Base-by-base conservation (phyloP, 2,797 vertebrate genomes). In the Babyrousa celebensis region DNA sequence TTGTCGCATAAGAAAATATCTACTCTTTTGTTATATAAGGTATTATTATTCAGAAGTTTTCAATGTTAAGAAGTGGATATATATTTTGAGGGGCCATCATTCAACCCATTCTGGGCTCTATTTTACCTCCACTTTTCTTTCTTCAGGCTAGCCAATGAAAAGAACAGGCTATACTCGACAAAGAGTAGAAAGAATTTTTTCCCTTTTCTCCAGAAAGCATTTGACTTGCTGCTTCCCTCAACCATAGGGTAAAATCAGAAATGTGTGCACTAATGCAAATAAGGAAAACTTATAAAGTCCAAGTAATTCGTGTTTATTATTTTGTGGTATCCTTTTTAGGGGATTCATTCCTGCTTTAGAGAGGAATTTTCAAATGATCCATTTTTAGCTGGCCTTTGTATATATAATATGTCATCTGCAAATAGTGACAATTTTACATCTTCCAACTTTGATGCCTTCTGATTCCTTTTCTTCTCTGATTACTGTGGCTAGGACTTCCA, bases 251-350 rank as follows among this genome's bases (percentile, higher is more conserved):
- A 43, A 71, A 87, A 91, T 62, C 10, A 72, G 40, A 88, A 93
- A 87, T 87, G 40, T 29, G 15, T 75, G 52, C 72, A 80, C 36
- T 85, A 48, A 12, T 20, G 79, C 32, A 91, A 89, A 43, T 91
- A 63, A 82, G 16, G 36, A 17, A 95, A 92, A 15, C 68, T 71
- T 65, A 56, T 25, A 58, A 80, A 70, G 32, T 85, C 54, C 36
- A 65, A 85, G 43, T 79, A 89, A 88, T 94, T 74, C 89, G 58
- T 80, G 32, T 84, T 93, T 87, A 67, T 95, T 91, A 62, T 72
- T 94, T 63, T 89, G 21, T 96, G 67, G 29, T 52, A 74, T 80
- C 16, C 21, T 62, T 71, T 15, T 85, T 56, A 74, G 4, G 27
- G 16, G 5, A 56, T 25, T 88, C 60, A 60, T 72, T 91, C 54